phyloP scores from a whole-genome alignment of 2,113 vertebrate species.

The Emberiza fucata region DNA sequence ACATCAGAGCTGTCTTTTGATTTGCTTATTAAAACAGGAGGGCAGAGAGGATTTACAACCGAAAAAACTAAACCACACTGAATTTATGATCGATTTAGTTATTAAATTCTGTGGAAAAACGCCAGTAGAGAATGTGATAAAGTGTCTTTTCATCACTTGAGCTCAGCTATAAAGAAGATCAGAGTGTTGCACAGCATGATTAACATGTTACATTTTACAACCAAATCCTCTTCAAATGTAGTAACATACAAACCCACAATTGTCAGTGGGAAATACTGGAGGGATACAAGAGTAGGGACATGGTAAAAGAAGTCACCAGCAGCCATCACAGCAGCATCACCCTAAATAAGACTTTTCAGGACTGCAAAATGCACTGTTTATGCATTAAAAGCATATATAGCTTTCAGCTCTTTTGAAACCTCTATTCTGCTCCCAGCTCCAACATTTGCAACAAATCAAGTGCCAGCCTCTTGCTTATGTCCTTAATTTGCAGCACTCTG shows the following conservation, averaged over 20 bases:
- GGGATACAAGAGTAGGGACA: not conserved
- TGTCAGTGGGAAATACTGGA: not conserved
- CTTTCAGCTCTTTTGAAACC: not conserved
- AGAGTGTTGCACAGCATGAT: constrained; percentile 35
- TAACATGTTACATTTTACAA: constrained; percentile 44
- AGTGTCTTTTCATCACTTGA: constrained; percentile 26
- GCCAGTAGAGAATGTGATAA: constrained; percentile 33
- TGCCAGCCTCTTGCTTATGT: not conserved
- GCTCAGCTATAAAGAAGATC: constrained; percentile 26
- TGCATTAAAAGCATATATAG: not conserved
- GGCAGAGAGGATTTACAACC: constrained; percentile 9
- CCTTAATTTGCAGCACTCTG: not conserved
- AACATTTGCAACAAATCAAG: not conserved
- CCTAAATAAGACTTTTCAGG: not conserved
- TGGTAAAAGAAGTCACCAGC: not conserved
- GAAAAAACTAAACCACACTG: not conserved
- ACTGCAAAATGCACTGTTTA: not conserved
- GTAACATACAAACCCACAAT: not conserved
- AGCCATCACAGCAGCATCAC: not conserved
- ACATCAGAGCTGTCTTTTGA: not conserved
- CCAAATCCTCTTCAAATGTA: constrained; percentile 19
- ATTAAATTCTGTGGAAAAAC: constrained; percentile 29
- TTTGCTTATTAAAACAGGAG: constrained; percentile 23
- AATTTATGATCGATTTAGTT: constrained; percentile 13
- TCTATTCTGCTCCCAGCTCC: not conserved